Conservation (phyloP, 2,113 vertebrate genomes). For the Rhea americana region DNA sequence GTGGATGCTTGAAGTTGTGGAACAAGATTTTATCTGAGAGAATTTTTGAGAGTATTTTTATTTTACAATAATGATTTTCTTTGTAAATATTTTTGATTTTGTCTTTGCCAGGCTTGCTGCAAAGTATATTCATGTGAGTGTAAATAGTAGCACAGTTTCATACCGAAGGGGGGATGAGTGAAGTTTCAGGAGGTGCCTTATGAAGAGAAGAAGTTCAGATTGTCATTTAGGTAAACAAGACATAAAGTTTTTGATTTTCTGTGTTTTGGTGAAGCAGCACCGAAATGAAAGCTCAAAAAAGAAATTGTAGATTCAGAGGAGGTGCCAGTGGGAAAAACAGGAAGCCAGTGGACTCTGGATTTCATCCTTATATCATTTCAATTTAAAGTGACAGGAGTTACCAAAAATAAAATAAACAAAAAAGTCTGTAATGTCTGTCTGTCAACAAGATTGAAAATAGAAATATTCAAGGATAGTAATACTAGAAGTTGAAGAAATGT, state of each 20-base stretch:
- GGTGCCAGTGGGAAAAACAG: neutral
- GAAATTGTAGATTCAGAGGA: neutral
- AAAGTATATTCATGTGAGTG: neutral
- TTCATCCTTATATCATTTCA: neutral
- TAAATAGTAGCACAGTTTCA: neutral
- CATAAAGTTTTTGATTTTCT: neutral
- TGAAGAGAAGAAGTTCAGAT: neutral
- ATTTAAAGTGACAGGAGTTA: neutral
- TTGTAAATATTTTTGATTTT: neutral
- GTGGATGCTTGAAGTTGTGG: neutral
- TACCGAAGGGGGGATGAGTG: neutral
- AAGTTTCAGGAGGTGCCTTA: neutral
- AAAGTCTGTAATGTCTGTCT: neutral
- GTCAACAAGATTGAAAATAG: neutral
- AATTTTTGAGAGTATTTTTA: neutral
- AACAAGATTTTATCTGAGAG: neutral
- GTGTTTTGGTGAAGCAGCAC: neutral
- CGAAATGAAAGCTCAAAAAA: constrained; percentile 12
- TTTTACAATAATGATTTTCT: neutral
- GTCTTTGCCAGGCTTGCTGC: neutral
- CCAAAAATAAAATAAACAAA: neutral
- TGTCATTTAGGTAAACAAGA: neutral
- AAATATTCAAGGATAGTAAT: neutral
- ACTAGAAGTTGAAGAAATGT: neutral
- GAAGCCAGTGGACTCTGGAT: neutral